Evolutionary conservation across 2,888 invertebrate species (phyloP), one percentile per base, ranked within the genome.

Genomic region (Phrixothrix hirtus): DNA sequence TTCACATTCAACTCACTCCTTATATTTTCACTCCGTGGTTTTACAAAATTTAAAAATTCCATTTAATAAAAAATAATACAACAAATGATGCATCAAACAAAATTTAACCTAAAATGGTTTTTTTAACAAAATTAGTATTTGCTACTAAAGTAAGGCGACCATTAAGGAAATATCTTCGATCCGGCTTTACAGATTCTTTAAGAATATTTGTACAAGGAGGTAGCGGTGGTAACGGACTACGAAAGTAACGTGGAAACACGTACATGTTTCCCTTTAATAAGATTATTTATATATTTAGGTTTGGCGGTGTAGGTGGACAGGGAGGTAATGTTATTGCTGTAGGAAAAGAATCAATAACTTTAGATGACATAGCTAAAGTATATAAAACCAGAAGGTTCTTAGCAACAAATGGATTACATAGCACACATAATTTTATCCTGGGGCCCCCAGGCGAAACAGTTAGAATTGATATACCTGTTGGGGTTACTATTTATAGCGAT

Each of bases 271-370:
- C 12, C 3, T 21, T 30, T 46, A 31, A 11, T 9, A n/a, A 29
- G 5, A 9, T n/a, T 42, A 26, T 32, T 5, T 29, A 17, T 30
- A 31, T 17, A 15, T 87, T 87, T 1, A 88, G 87, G 67, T 92
- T 84, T 74, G 95, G 95, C 1, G 97, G 92, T 0, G 75, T 89
- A 7, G 97, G 97, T 6, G 97, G 97, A 0, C 85, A 87, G 72
- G 97, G 97, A 29, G 97, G 97, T 1, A 84, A 89, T 74, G 86
- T 98, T 1, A 84, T 84, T 64, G 80, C 91, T 10, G 75, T 83
- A 21, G 87, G 87, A 0, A 83, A 82, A 63, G 85, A 88, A 67
- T 78, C 78, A 13, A 64, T 83, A 0, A 80, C 80, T 30, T 74
- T 89, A 1, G 77, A 77, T 21, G 77, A 73, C 35, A 77, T 88